These are phyloP conservation scores for Cataglyphis hispanica DNA, from an alignment of 1,140 invertebrate genomes.

Conservation along the genomic window DNA sequence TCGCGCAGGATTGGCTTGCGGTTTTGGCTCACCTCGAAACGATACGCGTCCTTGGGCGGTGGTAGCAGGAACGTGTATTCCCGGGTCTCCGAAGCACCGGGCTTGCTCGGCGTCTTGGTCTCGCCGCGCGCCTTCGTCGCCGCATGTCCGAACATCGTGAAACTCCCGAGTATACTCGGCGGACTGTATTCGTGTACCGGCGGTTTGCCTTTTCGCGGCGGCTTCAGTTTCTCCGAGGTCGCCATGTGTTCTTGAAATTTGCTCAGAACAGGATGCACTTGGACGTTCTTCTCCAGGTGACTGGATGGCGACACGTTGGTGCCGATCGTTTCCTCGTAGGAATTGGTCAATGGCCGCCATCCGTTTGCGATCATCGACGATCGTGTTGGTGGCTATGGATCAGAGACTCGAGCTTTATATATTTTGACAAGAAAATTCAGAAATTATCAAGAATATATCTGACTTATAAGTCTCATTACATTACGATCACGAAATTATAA, in stretches of 20 bases:
- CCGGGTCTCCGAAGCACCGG: constrained; percentile 77
- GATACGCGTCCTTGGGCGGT: constrained; percentile 80
- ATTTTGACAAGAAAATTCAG: background rate
- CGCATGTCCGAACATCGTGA: constrained; percentile 84
- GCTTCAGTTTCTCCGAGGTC: constrained; percentile 78
- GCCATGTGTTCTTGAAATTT: constrained; percentile 83
- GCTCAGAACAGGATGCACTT: constrained; percentile 79
- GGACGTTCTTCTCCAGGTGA: constrained; percentile 74
- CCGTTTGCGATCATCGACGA: constrained; percentile 82
- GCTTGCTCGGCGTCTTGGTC: constrained; percentile 64
- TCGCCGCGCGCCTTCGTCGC: constrained; percentile 81
- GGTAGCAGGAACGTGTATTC: constrained; percentile 83
- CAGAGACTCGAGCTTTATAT: constrained; percentile 7
- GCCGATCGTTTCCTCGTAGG: constrained; percentile 79
- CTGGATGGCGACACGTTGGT: constrained; percentile 77
- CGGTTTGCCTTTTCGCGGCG: constrained; percentile 76
- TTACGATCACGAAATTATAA: background rate
- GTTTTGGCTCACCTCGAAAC: constrained; percentile 79
- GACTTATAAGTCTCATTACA: background rate
- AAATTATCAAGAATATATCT: background rate
- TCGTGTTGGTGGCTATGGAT: constrained; percentile 74
- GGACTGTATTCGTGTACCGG: constrained; percentile 80
- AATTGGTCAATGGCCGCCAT: constrained; percentile 81
- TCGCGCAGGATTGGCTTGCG: constrained; percentile 79
- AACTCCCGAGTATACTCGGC: constrained; percentile 85